Conservation (phyloP, 2,113 vertebrate species). For the Pterophyllum scalare region DNA sequence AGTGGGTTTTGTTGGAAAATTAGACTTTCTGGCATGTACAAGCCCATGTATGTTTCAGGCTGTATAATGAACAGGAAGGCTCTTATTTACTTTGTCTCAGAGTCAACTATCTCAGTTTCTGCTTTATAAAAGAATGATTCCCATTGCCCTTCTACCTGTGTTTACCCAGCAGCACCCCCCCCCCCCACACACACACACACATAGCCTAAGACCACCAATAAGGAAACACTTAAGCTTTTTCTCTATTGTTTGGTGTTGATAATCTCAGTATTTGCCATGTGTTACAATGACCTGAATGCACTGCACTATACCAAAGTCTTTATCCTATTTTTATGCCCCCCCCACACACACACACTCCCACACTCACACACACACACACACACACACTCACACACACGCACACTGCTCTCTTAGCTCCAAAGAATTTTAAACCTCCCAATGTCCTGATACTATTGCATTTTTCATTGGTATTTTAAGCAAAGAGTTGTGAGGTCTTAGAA, state of each 20-base stretch:
- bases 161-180: background rate
- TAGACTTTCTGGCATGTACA: background rate
- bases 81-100: background rate
- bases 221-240: constrained; percentile 13
- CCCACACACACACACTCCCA: constrained; percentile 3
- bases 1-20: background rate
- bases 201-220: constrained; percentile 15
- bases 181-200: background rate
- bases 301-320: constrained; percentile 47
- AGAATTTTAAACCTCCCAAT: constrained; percentile 76
- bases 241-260: constrained; percentile 43
- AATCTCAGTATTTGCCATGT: constrained; percentile 44
- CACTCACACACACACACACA: constrained; percentile 24
- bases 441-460: constrained; percentile 72
- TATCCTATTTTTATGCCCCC: constrained; percentile 55
- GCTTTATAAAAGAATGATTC: background rate
- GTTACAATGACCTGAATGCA: constrained; percentile 50
- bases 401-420: constrained; percentile 45
- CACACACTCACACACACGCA: constrained; percentile 28
- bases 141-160: background rate
- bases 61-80: background rate
- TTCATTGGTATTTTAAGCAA: constrained; percentile 79
- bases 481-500: constrained; percentile 78
- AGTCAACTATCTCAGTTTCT: background rate
- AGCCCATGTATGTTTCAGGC: background rate